These are phyloP conservation scores for Acrocera orbiculus DNA, from an alignment of 2,888 invertebrate species.

Conservation along the genomic window DNA sequence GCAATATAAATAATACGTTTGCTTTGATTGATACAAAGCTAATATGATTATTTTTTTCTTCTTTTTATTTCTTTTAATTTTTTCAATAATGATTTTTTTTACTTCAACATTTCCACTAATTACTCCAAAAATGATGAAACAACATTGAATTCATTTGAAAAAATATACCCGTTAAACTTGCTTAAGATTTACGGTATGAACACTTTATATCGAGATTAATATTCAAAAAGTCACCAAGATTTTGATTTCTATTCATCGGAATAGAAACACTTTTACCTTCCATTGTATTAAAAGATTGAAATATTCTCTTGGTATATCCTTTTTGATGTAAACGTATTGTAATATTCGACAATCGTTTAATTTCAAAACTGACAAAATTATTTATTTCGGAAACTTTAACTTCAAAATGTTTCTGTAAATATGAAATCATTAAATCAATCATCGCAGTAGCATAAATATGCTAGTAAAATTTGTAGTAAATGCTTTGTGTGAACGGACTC, in stretches of 20 bases:
- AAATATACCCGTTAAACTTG: slow-evolving; percentile 13
- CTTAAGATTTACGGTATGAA: slow-evolving; percentile 13
- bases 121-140: too few species aligned
- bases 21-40: too few species aligned
- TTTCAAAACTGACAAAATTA: slow-evolving; percentile 10
- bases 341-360: slow-evolving; percentile 2
- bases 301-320: slow-evolving; percentile 8
- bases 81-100: too few species aligned
- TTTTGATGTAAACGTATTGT: slow-evolving; percentile 10
- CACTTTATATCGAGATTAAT: slow-evolving; percentile 2
- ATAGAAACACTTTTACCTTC: slow-evolving; percentile 7
- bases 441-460: too few species aligned
- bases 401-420: slow-evolving; percentile 6
- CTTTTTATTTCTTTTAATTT: too few species aligned
- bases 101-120: too few species aligned
- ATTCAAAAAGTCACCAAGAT: background rate
- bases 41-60: too few species aligned
- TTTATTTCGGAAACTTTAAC: slow-evolving; percentile 7
- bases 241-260: slow-evolving; percentile 4
- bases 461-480: too few species aligned
- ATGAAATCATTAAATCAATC: slow-evolving; percentile 7
- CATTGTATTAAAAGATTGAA: slow-evolving; percentile 10
- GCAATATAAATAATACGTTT: too few species aligned
- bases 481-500: too few species aligned
- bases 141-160: too few species aligned